These are phyloP conservation scores for Corythornis vintsioides DNA, from an alignment of 2,113 vertebrate genomes.

Conservation along the genomic window DNA sequence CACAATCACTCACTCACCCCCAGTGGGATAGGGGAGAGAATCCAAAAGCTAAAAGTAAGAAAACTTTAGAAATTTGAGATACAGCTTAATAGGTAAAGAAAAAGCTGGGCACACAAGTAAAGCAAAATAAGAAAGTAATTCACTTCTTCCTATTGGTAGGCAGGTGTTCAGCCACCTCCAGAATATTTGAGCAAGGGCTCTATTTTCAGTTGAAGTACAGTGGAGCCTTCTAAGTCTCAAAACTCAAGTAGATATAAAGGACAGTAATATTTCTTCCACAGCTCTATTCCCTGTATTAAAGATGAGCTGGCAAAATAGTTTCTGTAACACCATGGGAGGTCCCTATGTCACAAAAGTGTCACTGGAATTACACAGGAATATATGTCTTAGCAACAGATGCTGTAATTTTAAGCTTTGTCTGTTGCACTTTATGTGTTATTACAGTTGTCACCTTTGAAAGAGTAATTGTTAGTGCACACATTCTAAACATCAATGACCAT, in stretches of 20 bases:
- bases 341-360: background rate
- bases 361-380: background rate
- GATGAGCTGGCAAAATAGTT: background rate
- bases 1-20: background rate
- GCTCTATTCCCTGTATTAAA: background rate
- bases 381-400: background rate
- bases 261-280: background rate
- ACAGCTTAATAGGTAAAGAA: background rate
- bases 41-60: background rate
- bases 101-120: background rate
- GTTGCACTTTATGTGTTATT: background rate
- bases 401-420: background rate
- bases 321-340: background rate
- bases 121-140: background rate
- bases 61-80: background rate
- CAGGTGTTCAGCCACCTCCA: background rate
- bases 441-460: background rate
- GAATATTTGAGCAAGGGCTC: background rate
- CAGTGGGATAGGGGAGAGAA: background rate
- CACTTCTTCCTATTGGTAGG: background rate
- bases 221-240: background rate
- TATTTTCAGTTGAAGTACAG: background rate
- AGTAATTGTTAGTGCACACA: background rate
- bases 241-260: background rate
- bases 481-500: background rate